phyloP scores from a whole-genome alignment of 2,113 vertebrate species.

The Myotis lucifugus region DNA sequence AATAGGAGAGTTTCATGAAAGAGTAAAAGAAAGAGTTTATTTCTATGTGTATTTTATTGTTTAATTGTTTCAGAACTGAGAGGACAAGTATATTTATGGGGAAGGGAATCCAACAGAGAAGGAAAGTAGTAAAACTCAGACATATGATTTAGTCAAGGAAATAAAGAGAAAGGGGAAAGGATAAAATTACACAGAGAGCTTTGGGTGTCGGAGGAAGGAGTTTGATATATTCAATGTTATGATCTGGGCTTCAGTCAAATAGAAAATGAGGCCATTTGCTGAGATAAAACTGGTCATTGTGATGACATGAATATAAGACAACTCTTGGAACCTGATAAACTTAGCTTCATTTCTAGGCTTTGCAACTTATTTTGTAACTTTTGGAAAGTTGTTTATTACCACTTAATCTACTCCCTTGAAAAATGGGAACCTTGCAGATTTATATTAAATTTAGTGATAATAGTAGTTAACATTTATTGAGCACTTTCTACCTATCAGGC shows the following conservation, averaged over 20 bases:
- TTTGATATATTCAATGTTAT: not conserved
- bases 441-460: conserved; percentile 7
- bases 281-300: not conserved
- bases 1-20: not conserved
- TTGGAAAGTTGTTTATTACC: not conserved
- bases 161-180: not conserved
- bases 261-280: not conserved
- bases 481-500: not conserved
- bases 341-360: not conserved
- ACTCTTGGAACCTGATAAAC: not conserved
- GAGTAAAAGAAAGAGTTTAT: not conserved
- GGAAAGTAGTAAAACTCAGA: not conserved
- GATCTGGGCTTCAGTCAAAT: not conserved
- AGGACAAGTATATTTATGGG: not conserved
- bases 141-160: not conserved
- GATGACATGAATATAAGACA: not conserved
- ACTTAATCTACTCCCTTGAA: not conserved
- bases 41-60: not conserved
- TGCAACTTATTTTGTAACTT: not conserved
- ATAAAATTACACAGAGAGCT: not conserved
- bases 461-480: not conserved
- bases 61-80: conserved; percentile 30
- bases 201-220: not conserved
- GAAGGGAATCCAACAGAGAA: not conserved
- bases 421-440: not conserved